phyloP scores from a whole-genome alignment of 2,797 vertebrate genomes.

The Oreochromis mossambicus region DNA sequence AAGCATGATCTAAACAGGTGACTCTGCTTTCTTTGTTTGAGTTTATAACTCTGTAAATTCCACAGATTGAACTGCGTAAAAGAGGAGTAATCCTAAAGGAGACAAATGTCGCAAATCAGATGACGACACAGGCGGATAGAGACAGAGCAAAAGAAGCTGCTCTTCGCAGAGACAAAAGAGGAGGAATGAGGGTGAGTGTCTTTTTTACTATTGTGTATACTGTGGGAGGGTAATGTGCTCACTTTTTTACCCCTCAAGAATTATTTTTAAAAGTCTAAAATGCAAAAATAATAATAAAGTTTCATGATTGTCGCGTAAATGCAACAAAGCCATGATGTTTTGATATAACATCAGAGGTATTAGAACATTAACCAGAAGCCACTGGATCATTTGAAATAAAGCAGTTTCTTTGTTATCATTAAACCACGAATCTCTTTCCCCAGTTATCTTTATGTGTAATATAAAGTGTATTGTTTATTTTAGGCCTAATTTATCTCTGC shows the following conservation, averaged over 20 bases:
- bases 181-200: conserved; percentile 58
- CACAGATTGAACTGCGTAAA: conserved; percentile 78
- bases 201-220: background rate
- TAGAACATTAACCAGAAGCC: background rate
- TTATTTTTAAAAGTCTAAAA: background rate
- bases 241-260: background rate
- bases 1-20: background rate
- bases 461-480: background rate
- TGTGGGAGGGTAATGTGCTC: background rate
- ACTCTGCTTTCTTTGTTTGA: background rate
- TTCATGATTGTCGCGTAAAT: background rate
- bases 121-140: conserved; percentile 34
- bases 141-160: conserved; percentile 46
- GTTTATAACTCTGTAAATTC: background rate
- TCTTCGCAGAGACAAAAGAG: conserved; percentile 63
- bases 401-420: background rate
- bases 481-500: background rate
- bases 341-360: background rate
- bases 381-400: background rate
- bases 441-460: background rate
- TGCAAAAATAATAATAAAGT: background rate
- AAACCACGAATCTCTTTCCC: background rate
- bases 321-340: background rate
- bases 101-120: background rate
- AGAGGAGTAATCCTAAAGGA: conserved; percentile 68